Percentiles rank a stretch among this genome's conserved stretches.
phyloP scores from a whole-genome alignment of 1,140 invertebrate species.

The Amyelois transitella region DNA sequence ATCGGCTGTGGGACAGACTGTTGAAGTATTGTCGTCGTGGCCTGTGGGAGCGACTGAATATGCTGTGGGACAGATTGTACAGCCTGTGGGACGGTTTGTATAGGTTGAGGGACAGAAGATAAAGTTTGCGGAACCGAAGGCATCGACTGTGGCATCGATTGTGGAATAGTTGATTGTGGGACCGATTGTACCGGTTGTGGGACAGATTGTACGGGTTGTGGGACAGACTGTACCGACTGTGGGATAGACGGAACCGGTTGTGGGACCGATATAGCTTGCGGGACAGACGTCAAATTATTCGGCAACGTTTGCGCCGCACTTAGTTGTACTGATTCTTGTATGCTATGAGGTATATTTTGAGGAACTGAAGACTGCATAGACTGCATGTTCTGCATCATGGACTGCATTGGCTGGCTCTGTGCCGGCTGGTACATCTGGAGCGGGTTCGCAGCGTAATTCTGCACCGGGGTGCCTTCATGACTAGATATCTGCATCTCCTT shows the following conservation, averaged over 20 bases:
- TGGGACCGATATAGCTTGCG: slow-evolving; percentile 15
- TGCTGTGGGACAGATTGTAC: slow-evolving; percentile 3
- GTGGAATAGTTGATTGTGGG: slow-evolving; percentile 4
- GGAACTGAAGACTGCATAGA: slow-evolving; percentile 25
- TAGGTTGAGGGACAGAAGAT: slow-evolving; percentile 9
- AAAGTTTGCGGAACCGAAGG: slow-evolving; percentile 6
- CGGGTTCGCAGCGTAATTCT: slow-evolving; percentile 63
- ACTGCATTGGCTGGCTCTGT: slow-evolving; percentile 39
- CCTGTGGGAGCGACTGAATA: slow-evolving; percentile 31
- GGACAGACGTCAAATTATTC: slow-evolving; percentile 18
- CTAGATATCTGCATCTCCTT: slow-evolving; percentile 70
- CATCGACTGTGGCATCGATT: background rate
- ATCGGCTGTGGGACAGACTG: background rate
- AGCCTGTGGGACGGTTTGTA: slow-evolving; percentile 3
- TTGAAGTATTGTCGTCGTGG: background rate
- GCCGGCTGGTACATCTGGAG: slow-evolving; percentile 57
- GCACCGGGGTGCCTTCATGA: slow-evolving; percentile 72
- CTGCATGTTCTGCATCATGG: slow-evolving; percentile 28
- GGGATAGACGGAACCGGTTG: slow-evolving; percentile 15
- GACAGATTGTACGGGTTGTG: slow-evolving; percentile 10
- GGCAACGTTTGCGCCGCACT: slow-evolving; percentile 22
- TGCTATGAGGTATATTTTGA: slow-evolving; percentile 17
- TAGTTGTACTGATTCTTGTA: slow-evolving; percentile 25
- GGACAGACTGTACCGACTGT: slow-evolving; percentile 11
- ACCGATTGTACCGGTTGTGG: slow-evolving; percentile 16